Evolutionary conservation across 2,113 vertebrate species (phyloP).

Genomic region (Cairina moschata): DNA sequence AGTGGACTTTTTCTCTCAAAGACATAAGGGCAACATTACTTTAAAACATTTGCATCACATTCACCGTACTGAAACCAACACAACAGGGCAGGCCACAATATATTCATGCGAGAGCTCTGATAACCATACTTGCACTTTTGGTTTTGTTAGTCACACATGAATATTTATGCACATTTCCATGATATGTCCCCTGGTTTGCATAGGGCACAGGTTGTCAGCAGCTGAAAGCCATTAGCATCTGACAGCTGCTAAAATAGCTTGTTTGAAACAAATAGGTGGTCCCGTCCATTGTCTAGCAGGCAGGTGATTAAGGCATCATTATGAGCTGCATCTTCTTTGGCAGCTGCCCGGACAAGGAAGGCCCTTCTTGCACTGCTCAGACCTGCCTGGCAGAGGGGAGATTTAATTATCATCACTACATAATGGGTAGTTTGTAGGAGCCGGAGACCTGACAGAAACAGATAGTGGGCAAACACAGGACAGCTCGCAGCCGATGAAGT

Average conservation of each 20-base stretch:
- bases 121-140: not conserved
- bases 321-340: not conserved
- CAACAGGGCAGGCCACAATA: not conserved
- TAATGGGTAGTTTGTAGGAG: not conserved
- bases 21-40: not conserved
- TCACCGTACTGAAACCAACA: not conserved
- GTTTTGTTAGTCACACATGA: slow-evolving; percentile 23
- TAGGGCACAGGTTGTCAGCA: slow-evolving; percentile 48
- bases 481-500: not conserved
- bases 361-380: not conserved
- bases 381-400: not conserved
- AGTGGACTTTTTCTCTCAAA: not conserved
- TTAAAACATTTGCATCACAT: not conserved
- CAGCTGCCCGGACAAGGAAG: not conserved
- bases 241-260: slow-evolving; percentile 32
- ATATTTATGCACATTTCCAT: slow-evolving; percentile 14
- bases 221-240: slow-evolving; percentile 42
- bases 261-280: not conserved
- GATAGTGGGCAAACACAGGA: not conserved
- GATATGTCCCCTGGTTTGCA: not conserved
- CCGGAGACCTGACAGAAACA: not conserved
- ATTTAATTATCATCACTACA: not conserved
- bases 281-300: not conserved
- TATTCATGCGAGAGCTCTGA: not conserved
- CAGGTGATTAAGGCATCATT: slow-evolving; percentile 4